These are phyloP conservation scores for Lysandra bellargus DNA, from an alignment of 2,888 invertebrate genomes.

Conservation along the genomic window DNA sequence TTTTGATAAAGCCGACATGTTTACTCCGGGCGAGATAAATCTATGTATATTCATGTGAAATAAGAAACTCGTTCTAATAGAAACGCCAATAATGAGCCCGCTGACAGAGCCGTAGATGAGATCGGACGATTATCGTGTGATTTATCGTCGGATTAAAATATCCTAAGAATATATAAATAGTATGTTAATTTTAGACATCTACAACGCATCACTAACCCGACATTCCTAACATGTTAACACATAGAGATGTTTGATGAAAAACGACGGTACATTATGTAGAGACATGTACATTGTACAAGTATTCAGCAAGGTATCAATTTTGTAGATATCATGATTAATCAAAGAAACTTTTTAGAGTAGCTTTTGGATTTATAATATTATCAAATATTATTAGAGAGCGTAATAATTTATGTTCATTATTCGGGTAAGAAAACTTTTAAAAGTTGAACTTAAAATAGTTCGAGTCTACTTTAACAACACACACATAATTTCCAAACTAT, in stretches of 20 bases:
- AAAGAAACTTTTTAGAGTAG: not conserved
- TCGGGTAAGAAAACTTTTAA: too few species aligned
- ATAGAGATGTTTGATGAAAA: slow-evolving; percentile 15
- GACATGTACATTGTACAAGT: not conserved
- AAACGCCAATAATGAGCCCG: slow-evolving; percentile 51
- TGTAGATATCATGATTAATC: not conserved
- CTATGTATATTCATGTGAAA: slow-evolving; percentile 48
- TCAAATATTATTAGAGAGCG: not conserved
- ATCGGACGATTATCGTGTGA: slow-evolving; percentile 49
- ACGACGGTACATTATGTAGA: not conserved
- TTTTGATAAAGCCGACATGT: slow-evolving; percentile 65
- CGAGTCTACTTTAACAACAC: too few species aligned
- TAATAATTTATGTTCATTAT: too few species aligned
- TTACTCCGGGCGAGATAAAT: slow-evolving; percentile 55
- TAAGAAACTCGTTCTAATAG: slow-evolving; percentile 53
- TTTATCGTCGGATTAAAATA: slow-evolving; percentile 47
- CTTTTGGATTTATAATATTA: not conserved
- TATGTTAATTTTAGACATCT: slow-evolving; percentile 14
- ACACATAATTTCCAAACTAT: slow-evolving; percentile 24
- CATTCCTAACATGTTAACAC: slow-evolving; percentile 21
- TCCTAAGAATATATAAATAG: slow-evolving; percentile 38
- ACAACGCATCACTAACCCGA: slow-evolving; percentile 22
- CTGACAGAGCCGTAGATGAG: slow-evolving; percentile 53
- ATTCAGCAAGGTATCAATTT: not conserved
- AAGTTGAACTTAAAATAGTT: too few species aligned